Evolutionary conservation across 2,888 invertebrate species (phyloP).

Genomic region (Nemotelus pantherinus): DNA sequence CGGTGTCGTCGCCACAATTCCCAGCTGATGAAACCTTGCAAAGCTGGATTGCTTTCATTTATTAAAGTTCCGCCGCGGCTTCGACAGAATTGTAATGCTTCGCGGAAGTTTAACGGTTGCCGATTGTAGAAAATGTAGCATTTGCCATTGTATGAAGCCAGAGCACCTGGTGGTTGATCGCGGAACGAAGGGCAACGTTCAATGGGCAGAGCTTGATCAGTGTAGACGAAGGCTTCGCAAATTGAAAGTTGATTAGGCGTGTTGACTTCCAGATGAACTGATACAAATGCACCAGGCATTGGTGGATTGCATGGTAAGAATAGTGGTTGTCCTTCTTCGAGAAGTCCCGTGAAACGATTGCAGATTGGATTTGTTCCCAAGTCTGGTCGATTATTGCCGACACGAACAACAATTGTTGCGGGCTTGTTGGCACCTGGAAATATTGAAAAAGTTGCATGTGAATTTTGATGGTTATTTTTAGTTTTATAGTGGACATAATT

Average conservation of each 20-base stretch:
- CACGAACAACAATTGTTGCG: slow-evolving; percentile 87
- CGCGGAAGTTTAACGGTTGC: slow-evolving; percentile 82
- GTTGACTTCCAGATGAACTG: slow-evolving; percentile 85
- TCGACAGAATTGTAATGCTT: slow-evolving; percentile 82
- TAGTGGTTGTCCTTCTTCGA: slow-evolving; percentile 90
- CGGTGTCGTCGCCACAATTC: slow-evolving; percentile 91
- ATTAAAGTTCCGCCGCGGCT: slow-evolving; percentile 85
- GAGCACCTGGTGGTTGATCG: slow-evolving; percentile 91
- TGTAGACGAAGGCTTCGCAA: slow-evolving; percentile 94
- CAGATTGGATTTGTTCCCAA: slow-evolving; percentile 91
- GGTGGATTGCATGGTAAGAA: slow-evolving; percentile 94
- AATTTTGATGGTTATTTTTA: background rate
- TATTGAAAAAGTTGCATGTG: background rate
- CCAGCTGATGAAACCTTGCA: slow-evolving; percentile 95
- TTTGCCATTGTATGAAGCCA: slow-evolving; percentile 93
- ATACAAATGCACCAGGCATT: slow-evolving; percentile 94
- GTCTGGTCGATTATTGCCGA: slow-evolving; percentile 92
- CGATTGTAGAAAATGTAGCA: slow-evolving; percentile 94
- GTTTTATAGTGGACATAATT: background rate
- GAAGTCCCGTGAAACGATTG: slow-evolving; percentile 85
- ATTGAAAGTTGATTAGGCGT: slow-evolving; percentile 82
- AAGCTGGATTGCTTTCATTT: slow-evolving; percentile 91
- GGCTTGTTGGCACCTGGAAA: slow-evolving; percentile 76
- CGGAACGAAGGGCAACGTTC: slow-evolving; percentile 92
- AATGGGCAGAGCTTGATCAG: slow-evolving; percentile 89